phyloP scores from a whole-genome alignment of 2,797 vertebrate genomes.

The Megalops cyprinoides region DNA sequence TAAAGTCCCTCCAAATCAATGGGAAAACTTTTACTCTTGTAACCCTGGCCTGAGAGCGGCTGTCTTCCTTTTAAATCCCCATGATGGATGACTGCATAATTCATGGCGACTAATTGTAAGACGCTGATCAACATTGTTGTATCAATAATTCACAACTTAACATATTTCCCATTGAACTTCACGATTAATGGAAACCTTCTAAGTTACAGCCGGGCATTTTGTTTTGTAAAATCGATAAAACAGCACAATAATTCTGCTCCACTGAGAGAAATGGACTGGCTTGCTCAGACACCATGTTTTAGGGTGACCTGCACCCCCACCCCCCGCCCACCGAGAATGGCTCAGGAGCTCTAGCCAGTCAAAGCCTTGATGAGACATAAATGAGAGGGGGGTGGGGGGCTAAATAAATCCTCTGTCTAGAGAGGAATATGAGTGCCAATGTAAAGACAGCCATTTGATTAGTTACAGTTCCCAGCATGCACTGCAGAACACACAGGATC shows the following conservation, averaged over 20 bases:
- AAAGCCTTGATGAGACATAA: no score
- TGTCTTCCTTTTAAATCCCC: background rate
- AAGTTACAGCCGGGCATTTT: background rate
- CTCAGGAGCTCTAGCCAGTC: background rate
- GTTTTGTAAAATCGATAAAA: conserved; percentile 6
- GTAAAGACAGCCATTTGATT: no score
- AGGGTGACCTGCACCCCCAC: background rate
- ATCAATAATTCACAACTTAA: conserved; percentile 11
- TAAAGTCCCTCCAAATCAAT: no score
- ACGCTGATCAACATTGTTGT: background rate
- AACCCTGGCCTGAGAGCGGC: no score
- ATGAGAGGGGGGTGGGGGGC: no score
- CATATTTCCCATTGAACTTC: background rate
- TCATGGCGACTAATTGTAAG: background rate
- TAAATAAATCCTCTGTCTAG: no score
- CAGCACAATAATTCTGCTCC: background rate
- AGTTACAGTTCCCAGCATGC: no score
- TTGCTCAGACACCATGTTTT: background rate
- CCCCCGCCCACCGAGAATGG: background rate
- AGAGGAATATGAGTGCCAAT: no score
- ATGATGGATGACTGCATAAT: background rate
- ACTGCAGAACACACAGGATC: no score
- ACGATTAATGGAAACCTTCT: background rate
- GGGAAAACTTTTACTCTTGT: no score
- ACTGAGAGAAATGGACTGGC: background rate